Evolutionary conservation across 1,140 invertebrate genomes (phyloP), one percentile per base, ranked within the genome.

Genomic region (Bombus ignitus): DNA sequence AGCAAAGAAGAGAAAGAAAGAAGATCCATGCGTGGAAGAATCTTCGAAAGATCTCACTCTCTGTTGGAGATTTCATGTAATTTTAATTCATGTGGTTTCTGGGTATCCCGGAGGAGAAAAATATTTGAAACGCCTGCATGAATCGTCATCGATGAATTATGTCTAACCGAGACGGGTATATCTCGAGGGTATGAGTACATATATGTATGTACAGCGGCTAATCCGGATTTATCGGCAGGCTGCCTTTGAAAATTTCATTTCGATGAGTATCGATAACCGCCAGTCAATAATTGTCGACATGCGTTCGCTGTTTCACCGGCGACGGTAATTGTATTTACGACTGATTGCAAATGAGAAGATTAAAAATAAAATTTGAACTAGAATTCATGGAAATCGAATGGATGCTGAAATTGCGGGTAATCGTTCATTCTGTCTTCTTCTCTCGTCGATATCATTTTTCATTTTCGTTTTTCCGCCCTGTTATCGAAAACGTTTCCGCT

Each of bases 91-190:
- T 66, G 74, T n/a, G 75, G 81, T 66, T 78, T 32, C 78, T 78
- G 65, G 70, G 62, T 77, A 88, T 86, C 53, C 10, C 39, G 74
- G 28, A 59, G 66, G 10, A 32, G 83, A 72, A 85, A 91, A 90
- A 90, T 90, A 92, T 92, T 90, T 85, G 70, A 78, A 81, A 90
- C 88, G 83, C 81, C 87, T 89, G 88, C 88, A 44, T 44, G 87
- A 35, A 70, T 81, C 66, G 53, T 82, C 78, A 37, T 62, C 39
- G 66, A 28, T 53, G 47, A 22, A 53, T 53, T 57, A 57, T 77
- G 74, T 87, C 72, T n/a, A 53, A 9, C 22, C n/a, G n/a, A 44
- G 53, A 65, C 32, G 35, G 71, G 59, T 39, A 75, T 85, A 75
- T 74, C n/a, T 18, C 0, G 1, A 28, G 59, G 70, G n/a, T 66